Evolutionary conservation across 2,113 vertebrate genomes (phyloP).

Genomic region (Gobius niger): DNA sequence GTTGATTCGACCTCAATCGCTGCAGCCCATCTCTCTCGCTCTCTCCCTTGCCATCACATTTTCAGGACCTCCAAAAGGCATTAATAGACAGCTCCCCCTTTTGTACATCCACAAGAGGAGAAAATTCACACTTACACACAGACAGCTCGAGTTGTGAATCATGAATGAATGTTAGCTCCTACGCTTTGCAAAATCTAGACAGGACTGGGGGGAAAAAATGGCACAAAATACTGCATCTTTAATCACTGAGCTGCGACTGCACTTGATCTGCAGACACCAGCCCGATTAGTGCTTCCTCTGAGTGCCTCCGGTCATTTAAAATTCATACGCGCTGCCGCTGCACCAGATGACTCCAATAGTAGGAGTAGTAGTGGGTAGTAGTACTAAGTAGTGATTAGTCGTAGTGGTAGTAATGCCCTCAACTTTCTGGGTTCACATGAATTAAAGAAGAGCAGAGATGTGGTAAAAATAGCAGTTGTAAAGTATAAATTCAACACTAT

Average conservation of each 20-base stretch:
- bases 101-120: slow-evolving; percentile 59
- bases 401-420: too few relatives aligned
- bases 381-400: not conserved
- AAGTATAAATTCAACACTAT: not conserved
- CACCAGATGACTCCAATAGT: slow-evolving; percentile 40
- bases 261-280: slow-evolving; percentile 69
- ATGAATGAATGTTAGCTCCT: slow-evolving; percentile 73
- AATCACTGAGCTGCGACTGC: slow-evolving; percentile 69
- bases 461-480: slow-evolving; percentile 5
- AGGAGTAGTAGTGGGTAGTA: not conserved
- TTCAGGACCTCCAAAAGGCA: slow-evolving; percentile 60
- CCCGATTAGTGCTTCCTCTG: slow-evolving; percentile 62
- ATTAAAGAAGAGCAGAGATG: slow-evolving; percentile 41
- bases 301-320: slow-evolving; percentile 60
- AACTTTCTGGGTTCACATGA: slow-evolving; percentile 21
- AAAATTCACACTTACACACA: slow-evolving; percentile 56
- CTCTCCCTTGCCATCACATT: slow-evolving; percentile 59
- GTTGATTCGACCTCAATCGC: slow-evolving; percentile 56
- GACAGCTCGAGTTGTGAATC: slow-evolving; percentile 63
- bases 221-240: slow-evolving; percentile 72
- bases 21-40: slow-evolving; percentile 55
- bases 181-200: slow-evolving; percentile 58
- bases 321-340: slow-evolving; percentile 53
- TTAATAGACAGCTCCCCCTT: slow-evolving; percentile 63
- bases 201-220: slow-evolving; percentile 46